A percentile compares a stretch with the other conserved stretches of the same genome.
These are phyloP conservation scores for Hemichromis elongatus DNA, from an alignment of 2,113 vertebrate species.

Conservation along the genomic window DNA sequence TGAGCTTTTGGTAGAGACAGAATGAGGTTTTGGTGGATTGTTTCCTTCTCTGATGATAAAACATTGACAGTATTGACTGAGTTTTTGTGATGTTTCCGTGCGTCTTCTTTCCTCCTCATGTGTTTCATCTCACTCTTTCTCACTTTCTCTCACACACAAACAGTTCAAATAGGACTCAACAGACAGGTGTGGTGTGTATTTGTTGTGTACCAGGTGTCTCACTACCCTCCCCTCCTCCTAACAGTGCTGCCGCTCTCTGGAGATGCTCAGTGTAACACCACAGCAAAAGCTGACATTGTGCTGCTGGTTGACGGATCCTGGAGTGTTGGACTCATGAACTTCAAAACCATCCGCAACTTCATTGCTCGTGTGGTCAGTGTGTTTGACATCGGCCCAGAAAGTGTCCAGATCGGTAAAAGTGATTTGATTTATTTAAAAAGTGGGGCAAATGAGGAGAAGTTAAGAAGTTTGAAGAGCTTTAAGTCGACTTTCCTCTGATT, in stretches of 20 bases:
- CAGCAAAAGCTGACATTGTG: slow-evolving; percentile 88
- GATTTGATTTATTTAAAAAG: background rate
- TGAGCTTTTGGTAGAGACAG: background rate
- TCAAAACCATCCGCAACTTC: slow-evolving; percentile 89
- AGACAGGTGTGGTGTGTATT: background rate
- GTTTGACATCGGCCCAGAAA: slow-evolving; percentile 87
- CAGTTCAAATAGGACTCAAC: background rate
- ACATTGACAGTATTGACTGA: background rate
- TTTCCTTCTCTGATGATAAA: background rate
- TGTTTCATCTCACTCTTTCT: background rate
- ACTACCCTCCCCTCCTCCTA: background rate
- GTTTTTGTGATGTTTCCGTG: background rate
- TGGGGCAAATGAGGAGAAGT: background rate
- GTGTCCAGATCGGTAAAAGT: slow-evolving; percentile 87
- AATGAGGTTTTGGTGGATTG: background rate
- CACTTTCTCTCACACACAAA: background rate
- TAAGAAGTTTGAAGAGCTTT: background rate
- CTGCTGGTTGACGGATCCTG: slow-evolving; percentile 96
- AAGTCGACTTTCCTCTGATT: background rate
- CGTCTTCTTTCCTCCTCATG: background rate
- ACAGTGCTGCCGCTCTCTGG: background rate
- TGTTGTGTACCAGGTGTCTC: background rate
- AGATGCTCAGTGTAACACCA: slow-evolving; percentile 85
- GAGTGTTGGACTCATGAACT: slow-evolving; percentile 93
- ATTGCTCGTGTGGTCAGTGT: slow-evolving; percentile 88